Percentiles rank a stretch among this genome's conserved stretches.
Evolutionary conservation across 2,113 vertebrate species (phyloP).

Genomic region (Penelope pileata): DNA sequence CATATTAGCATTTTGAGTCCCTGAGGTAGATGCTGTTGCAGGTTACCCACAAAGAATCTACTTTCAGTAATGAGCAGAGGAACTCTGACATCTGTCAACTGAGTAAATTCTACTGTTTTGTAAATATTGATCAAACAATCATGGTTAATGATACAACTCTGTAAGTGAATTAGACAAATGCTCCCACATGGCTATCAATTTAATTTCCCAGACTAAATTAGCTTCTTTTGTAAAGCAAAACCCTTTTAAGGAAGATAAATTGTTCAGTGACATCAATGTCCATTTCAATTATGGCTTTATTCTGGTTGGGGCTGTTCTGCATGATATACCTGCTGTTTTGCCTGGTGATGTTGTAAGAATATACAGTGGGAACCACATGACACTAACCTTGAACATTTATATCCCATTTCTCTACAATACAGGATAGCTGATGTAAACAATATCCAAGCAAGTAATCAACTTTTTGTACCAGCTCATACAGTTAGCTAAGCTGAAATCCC

Average conservation of each 20-base stretch:
- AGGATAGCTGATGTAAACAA: neutral
- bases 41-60: slow-evolving; percentile 19
- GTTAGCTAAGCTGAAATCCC: neutral
- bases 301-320: neutral
- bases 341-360: neutral
- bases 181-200: slow-evolving; percentile 66
- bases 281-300: slow-evolving; percentile 56
- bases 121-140: slow-evolving; percentile 76
- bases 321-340: neutral
- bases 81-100: slow-evolving; percentile 60
- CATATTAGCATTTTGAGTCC: slow-evolving; percentile 5
- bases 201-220: slow-evolving; percentile 71
- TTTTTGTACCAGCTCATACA: neutral
- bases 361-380: neutral
- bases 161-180: slow-evolving; percentile 74
- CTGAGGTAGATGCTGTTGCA: neutral
- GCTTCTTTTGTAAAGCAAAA: slow-evolving; percentile 59
- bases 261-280: slow-evolving; percentile 45
- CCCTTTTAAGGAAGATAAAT: slow-evolving; percentile 71
- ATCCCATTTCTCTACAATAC: neutral
- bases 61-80: slow-evolving; percentile 23
- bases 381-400: too few relatives aligned
- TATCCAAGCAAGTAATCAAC: neutral
- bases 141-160: slow-evolving; percentile 68
- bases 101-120: slow-evolving; percentile 59